phyloP scores from a whole-genome alignment of 2,888 invertebrate genomes.

The Stenurella melanura region DNA sequence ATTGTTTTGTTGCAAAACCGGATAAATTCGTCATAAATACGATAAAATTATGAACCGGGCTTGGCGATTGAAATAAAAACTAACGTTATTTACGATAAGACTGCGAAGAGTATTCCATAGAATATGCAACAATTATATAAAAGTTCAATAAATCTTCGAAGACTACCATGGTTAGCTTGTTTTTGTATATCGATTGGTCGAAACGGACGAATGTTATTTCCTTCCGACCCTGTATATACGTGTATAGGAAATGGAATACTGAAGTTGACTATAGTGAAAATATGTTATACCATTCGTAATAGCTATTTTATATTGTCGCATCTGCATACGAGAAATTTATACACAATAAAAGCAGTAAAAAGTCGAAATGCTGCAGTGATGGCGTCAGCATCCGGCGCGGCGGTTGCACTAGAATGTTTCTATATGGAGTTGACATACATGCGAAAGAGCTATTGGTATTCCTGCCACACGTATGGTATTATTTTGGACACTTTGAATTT shows the following conservation, averaged over 20 bases:
- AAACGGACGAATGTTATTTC: too few relatives aligned
- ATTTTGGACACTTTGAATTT: constrained; percentile 59
- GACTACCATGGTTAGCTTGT: too few relatives aligned
- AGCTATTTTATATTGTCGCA: constrained; percentile 38
- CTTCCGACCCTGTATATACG: background rate
- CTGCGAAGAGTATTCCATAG: too few relatives aligned
- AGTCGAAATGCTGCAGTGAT: constrained; percentile 43
- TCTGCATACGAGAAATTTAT: constrained; percentile 40
- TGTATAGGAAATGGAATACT: background rate
- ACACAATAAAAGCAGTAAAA: constrained; percentile 32
- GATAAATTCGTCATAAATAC: too few relatives aligned
- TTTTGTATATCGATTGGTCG: too few relatives aligned
- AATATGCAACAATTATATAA: too few relatives aligned
- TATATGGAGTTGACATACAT: constrained; percentile 53
- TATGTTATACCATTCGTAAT: constrained; percentile 32
- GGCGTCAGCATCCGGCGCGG: constrained; percentile 38
- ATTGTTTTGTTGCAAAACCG: too few relatives aligned
- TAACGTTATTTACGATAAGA: too few relatives aligned
- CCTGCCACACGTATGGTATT: constrained; percentile 55
- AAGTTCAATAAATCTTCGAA: too few relatives aligned
- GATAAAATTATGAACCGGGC: too few relatives aligned
- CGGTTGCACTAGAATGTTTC: constrained; percentile 51
- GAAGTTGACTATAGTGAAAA: constrained; percentile 11
- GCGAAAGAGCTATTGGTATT: constrained; percentile 55
- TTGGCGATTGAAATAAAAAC: too few relatives aligned